Conservation (phyloP, 2,888 invertebrate species). For the Hipparchia semele region DNA sequence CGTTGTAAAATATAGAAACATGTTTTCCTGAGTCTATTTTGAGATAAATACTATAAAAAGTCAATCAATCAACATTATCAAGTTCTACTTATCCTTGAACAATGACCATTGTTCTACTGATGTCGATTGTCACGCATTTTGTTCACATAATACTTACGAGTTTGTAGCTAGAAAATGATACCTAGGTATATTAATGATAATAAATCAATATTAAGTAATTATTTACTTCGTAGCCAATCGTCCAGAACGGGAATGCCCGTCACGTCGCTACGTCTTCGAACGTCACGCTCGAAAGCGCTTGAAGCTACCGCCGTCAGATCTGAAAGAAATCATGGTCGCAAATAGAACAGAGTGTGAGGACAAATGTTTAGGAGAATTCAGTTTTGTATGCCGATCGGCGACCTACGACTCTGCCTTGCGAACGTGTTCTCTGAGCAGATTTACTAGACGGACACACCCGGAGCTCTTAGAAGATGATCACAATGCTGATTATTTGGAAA, state of each 20-base stretch:
- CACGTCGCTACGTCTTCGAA: slow-evolving; percentile 94
- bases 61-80: slow-evolving; percentile 30
- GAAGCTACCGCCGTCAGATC: slow-evolving; percentile 90
- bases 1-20: not conserved
- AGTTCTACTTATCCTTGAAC: slow-evolving; percentile 22
- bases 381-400: slow-evolving; percentile 94
- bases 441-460: slow-evolving; percentile 93
- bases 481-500: slow-evolving; percentile 94
- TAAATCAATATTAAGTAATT: too few species aligned
- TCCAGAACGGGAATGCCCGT: slow-evolving; percentile 94
- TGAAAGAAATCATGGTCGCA: slow-evolving; percentile 92
- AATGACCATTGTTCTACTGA: slow-evolving; percentile 30
- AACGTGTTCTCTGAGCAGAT: slow-evolving; percentile 91
- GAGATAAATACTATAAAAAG: slow-evolving; percentile 12
- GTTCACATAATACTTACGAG: not conserved
- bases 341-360: slow-evolving; percentile 96
- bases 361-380: slow-evolving; percentile 94
- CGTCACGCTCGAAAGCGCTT: slow-evolving; percentile 92
- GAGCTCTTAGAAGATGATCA: slow-evolving; percentile 93
- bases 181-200: too few species aligned
- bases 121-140: slow-evolving; percentile 18
- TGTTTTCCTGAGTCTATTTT: not conserved
- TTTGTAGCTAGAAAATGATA: not conserved
- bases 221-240: slow-evolving; percentile 83
- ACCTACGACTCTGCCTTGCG: slow-evolving; percentile 91